A percentile compares a stretch with the other conserved stretches of the same genome.
phyloP scores from a whole-genome alignment of 2,888 invertebrate species.

The Ceraclea dissimilis region DNA sequence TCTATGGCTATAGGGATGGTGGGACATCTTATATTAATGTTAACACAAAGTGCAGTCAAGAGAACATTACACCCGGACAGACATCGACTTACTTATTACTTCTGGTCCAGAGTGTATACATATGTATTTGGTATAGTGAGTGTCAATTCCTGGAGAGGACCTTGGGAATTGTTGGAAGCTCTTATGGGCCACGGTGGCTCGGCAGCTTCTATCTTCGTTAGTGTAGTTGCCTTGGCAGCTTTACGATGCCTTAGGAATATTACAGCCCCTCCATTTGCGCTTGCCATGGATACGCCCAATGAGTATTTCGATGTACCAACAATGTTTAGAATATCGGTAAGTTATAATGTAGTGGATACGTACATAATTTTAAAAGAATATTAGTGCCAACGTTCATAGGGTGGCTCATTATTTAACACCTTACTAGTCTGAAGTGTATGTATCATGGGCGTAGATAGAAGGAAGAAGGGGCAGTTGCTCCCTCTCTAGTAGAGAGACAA shows the following conservation, averaged over 20 bases:
- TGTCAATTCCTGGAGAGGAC: constrained; percentile 83
- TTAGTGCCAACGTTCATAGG: too few relatives aligned
- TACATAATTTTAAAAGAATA: too few relatives aligned
- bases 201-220: constrained; percentile 57
- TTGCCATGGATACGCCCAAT: constrained; percentile 64
- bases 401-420: too few relatives aligned
- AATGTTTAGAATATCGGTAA: constrained; percentile 75
- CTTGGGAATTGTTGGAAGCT: constrained; percentile 70
- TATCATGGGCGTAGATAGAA: too few relatives aligned
- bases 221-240: constrained; percentile 55
- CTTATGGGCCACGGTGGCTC: constrained; percentile 53
- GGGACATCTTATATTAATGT: constrained; percentile 62
- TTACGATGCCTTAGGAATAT: constrained; percentile 70
- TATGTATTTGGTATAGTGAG: constrained; percentile 69
- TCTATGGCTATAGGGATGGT: constrained; percentile 64
- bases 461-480: too few relatives aligned
- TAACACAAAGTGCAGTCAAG: constrained; percentile 56
- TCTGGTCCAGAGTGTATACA: constrained; percentile 67
- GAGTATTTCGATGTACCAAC: constrained; percentile 81
- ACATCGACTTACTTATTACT: constrained; percentile 59
- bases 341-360: too few relatives aligned
- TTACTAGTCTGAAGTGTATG: too few relatives aligned
- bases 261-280: constrained; percentile 72
- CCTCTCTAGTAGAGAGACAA: too few relatives aligned
- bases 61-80: constrained; percentile 57